phyloP scores from a whole-genome alignment of 2,888 invertebrate genomes.

The Scrobipalpa atriplicella region DNA sequence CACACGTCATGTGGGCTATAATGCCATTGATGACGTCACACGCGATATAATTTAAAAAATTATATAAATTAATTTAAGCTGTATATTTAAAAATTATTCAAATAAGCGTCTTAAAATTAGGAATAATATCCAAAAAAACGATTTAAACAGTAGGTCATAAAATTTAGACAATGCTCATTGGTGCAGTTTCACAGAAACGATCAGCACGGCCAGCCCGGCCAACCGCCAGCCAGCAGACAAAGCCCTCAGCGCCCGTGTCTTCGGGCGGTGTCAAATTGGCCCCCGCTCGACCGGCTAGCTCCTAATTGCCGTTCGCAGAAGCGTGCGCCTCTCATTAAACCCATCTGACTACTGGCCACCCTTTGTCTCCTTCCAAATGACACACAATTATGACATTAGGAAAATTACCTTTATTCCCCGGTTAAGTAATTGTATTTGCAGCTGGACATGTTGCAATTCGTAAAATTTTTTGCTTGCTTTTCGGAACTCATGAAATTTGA shows the following conservation, averaged over 20 bases:
- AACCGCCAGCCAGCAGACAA: slow-evolving; percentile 33
- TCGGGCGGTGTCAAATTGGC: slow-evolving; percentile 52
- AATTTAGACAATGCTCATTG: too few relatives aligned
- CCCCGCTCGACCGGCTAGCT: slow-evolving; percentile 41
- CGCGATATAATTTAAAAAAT: too few relatives aligned
- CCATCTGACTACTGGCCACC: slow-evolving; percentile 6
- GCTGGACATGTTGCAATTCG: slow-evolving; percentile 2
- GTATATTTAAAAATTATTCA: too few relatives aligned
- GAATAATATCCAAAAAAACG: too few relatives aligned
- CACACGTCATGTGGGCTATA: too few relatives aligned
- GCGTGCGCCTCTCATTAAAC: slow-evolving; percentile 45
- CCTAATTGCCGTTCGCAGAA: slow-evolving; percentile 58
- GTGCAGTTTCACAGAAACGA: slow-evolving; percentile 59
- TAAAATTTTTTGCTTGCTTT: slow-evolving; percentile 19
- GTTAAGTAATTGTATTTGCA: slow-evolving; percentile 15
- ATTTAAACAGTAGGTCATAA: too few relatives aligned
- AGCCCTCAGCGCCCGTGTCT: slow-evolving; percentile 35
- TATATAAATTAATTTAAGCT: too few relatives aligned
- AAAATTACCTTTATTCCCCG: slow-evolving; percentile 14
- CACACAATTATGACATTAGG: slow-evolving; percentile 20
- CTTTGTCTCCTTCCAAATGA: slow-evolving; percentile 17
- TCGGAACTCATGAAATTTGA: slow-evolving; percentile 28
- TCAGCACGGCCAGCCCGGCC: slow-evolving; percentile 44
- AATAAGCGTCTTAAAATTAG: too few relatives aligned
- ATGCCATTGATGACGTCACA: too few relatives aligned